Percentiles rank a stretch among this genome's conserved stretches.
Conservation (phyloP, 2,888 invertebrate species). For the Harpalus rufipes region DNA sequence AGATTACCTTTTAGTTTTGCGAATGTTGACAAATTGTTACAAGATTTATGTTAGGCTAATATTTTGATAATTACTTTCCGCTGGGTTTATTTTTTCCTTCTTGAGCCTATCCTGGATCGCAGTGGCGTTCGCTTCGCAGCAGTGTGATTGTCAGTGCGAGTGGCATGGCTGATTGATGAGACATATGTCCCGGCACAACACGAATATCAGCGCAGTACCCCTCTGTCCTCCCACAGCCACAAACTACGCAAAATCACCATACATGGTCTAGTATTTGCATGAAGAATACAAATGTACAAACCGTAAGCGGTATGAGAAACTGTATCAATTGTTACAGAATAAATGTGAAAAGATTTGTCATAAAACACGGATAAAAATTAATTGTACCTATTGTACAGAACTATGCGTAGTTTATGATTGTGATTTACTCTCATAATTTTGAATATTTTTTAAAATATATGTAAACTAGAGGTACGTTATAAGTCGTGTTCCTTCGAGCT, state of each 20-base stretch:
- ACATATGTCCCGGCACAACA: conserved; percentile 65
- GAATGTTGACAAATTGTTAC: too few species aligned
- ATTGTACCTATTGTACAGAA: too few species aligned
- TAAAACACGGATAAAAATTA: too few species aligned
- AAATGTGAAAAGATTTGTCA: too few species aligned
- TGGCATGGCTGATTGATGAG: conserved; percentile 65
- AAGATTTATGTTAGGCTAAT: too few species aligned
- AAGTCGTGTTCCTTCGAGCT: too few species aligned
- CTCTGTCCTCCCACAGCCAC: neutral
- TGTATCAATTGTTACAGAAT: neutral
- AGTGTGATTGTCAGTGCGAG: conserved; percentile 63
- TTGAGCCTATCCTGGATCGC: conserved; percentile 1
- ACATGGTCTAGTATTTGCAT: conserved; percentile 64
- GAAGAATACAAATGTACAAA: conserved; percentile 64
- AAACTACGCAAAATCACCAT: conserved; percentile 44
- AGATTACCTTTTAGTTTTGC: too few species aligned
- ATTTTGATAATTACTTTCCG: neutral
- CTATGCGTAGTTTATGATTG: too few species aligned
- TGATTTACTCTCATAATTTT: too few species aligned
- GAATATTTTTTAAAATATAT: too few species aligned
- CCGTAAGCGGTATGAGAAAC: conserved; percentile 17
- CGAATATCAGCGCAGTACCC: conserved; percentile 45
- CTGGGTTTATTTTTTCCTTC: neutral
- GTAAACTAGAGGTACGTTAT: too few species aligned
- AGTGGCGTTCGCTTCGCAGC: neutral